phyloP scores from a whole-genome alignment of 2,113 vertebrate genomes.

The Plecotus auritus region DNA sequence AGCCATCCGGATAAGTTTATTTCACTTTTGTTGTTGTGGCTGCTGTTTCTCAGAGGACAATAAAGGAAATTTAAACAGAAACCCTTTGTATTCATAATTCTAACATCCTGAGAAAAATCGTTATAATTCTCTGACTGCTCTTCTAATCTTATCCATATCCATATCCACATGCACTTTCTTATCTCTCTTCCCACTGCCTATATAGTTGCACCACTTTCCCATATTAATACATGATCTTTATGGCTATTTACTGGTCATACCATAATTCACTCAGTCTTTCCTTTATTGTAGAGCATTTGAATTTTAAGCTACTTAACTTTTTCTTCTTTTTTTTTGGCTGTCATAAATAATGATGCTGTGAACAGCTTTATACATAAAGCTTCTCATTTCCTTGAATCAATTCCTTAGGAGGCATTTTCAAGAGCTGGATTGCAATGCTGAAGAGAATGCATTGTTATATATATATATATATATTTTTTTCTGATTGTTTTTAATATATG shows the following conservation, averaged over 20 bases:
- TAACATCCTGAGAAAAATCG: background rate
- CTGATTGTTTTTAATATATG: background rate
- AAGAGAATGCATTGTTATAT: background rate
- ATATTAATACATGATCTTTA: background rate
- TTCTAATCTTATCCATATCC: background rate
- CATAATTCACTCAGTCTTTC: background rate
- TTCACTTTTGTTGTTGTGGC: background rate
- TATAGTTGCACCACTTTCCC: background rate
- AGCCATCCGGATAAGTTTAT: background rate
- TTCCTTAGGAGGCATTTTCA: background rate
- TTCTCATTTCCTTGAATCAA: background rate
- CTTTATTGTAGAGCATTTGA: background rate
- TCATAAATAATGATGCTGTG: background rate
- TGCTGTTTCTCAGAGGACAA: background rate
- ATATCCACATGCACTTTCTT: background rate
- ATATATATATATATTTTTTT: background rate
- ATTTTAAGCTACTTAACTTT: background rate
- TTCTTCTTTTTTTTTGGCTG: background rate
- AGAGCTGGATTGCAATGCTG: background rate
- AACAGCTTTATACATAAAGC: background rate
- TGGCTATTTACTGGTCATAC: background rate
- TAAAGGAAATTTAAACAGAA: slow-evolving; percentile 21
- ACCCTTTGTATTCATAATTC: background rate
- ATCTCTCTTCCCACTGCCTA: background rate
- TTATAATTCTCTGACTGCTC: background rate